Evolutionary conservation across 2,113 vertebrate species (phyloP).

Genomic region (Tyrannus savana): DNA sequence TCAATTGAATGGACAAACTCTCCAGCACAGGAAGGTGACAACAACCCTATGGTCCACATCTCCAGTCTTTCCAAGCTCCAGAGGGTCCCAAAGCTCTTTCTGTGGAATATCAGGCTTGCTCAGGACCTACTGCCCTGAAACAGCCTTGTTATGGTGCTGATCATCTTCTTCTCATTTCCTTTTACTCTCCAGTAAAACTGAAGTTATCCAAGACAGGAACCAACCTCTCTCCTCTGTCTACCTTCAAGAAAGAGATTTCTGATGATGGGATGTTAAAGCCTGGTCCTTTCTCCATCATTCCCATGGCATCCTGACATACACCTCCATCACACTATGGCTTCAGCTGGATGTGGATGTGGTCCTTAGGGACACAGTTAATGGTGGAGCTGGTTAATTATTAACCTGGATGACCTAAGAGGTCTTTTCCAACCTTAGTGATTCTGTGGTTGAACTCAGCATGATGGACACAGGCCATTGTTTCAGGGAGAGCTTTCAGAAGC

Average conservation of each 20-base stretch:
- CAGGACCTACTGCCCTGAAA: not conserved
- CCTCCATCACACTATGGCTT: not conserved
- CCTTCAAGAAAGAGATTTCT: not conserved
- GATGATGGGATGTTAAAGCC: not conserved
- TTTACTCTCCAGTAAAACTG: not conserved
- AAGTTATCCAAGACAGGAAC: not conserved
- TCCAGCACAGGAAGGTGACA: not conserved
- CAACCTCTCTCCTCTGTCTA: not conserved
- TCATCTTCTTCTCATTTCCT: not conserved
- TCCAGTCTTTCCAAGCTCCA: not conserved
- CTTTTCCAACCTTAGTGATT: not conserved
- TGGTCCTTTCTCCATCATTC: not conserved
- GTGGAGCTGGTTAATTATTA: not conserved
- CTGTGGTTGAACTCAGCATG: not conserved
- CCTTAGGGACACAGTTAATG: not conserved
- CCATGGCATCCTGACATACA: not conserved
- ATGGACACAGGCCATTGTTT: not conserved
- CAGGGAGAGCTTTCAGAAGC: not conserved
- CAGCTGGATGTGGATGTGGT: not conserved
- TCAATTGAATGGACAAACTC: not conserved
- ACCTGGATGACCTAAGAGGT: not conserved
- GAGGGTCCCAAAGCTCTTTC: not conserved
- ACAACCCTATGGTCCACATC: accelerated
- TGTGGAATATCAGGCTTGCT: not conserved
- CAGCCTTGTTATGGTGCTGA: not conserved